Base-by-base conservation (phyloP, 2,113 vertebrate genomes). In the Polypterus bichir region DNA sequence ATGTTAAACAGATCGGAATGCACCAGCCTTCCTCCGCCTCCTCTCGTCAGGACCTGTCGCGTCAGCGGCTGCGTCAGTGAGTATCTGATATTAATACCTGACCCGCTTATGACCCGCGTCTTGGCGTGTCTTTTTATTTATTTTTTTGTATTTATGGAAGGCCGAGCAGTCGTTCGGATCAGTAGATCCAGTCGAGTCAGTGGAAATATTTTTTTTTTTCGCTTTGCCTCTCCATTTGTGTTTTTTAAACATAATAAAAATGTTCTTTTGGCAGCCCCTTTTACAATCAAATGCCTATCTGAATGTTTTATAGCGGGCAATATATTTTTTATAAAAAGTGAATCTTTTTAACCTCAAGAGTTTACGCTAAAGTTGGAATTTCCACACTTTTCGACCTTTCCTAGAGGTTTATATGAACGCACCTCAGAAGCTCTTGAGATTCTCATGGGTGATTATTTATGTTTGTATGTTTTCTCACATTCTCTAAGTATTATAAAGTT, bases 41-140 rank as follows among this genome's bases (percentile, higher is more conserved):
- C 86, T 3, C 80, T 91, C 4, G 65, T 88, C 52, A 84, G 87
- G 67, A 73, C 86, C 49, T 97, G 93, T 74, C 87, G 81, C 66
- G 82, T 87, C 86, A 82, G 74, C 48, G 62, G 74, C 53, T 97
- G 93, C 70, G 73, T 71, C 46, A 83, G 93, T 97, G 86, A 93
- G 93, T 84, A 64, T 62, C 60, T 9, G 46, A 9, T 3, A 51
- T n/a, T 61, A 44, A 46, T 44, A 49, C 56, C 51, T 56, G 54
- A 56, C 62, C 45, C 7, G 10, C 46, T 48, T 4, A 27, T 63
- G 44, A 64, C 52, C 57, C 46, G 10, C 54, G 5, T 8, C 9
- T 8, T 55, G 9, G 44, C 54, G 10, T 55, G 56, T 45, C 7
- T 57, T 9, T 57, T 11, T 27, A 57, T 57, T 6, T 57, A 63